Evolutionary conservation across 2,113 vertebrate genomes (phyloP), one percentile per base, ranked within the genome.

Genomic region (Channa argus): DNA sequence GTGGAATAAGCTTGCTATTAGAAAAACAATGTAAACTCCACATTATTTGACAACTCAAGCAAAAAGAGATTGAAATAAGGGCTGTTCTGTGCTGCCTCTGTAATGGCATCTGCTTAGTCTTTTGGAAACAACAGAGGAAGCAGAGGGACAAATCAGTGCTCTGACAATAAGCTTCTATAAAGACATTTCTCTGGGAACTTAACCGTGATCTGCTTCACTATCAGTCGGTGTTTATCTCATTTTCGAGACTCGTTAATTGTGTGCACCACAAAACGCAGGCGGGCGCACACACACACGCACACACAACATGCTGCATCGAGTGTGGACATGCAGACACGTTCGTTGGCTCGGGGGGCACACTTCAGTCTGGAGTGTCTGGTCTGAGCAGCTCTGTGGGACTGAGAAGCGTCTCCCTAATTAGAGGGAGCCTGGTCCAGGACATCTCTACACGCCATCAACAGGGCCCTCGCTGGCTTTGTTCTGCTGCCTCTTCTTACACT

Each of bases 61-160:
- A 90, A 88, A 89, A 90, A 63, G 53, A 92, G 88, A 94, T 94
- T 88, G 91, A 85, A 74, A 77, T 94, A 94, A 94, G 91, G 90
- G 90, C 89, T 86, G 81, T 56, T 81, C 61, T 83, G 73, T 80
- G 77, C 64, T 59, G 66, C 59, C 85, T 63, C 87, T 79, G 71
- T 91, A 86, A 90, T 92, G 88, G 88, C 82, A 80, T 92, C 85
- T 91, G 90, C 80, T 91, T 89, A 93, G 75, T 94, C 90, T 89
- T 86, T 91, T 72, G 94, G 91, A 95, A 94, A 91, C 73, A 88
- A 86, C 78, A 80, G 72, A 79, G 66, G 74, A 73, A 76, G 86
- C 77, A 58, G 73, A 63, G 63, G 77, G 59, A 71, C 78, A 14
- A 72, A 80, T 72, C 73, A 38, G 58, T 44, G 34, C 73, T 83